phyloP scores from a whole-genome alignment of 2,797 vertebrate genomes.

The Anguilla anguilla region DNA sequence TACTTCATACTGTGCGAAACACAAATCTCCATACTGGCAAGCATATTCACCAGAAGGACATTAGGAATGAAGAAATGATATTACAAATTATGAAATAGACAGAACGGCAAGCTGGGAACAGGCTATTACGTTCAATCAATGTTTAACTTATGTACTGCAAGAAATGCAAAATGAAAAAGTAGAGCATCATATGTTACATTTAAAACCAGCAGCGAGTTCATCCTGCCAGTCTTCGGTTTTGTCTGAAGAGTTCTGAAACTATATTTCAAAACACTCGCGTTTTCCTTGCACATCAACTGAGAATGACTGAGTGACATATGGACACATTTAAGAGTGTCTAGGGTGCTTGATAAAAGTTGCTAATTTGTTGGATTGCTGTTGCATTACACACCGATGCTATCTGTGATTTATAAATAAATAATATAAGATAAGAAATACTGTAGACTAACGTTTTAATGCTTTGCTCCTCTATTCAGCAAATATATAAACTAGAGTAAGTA shows the following conservation, averaged over 20 bases:
- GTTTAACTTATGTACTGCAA: background rate
- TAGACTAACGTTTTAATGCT: background rate
- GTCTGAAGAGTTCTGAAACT: background rate
- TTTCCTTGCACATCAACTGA: background rate
- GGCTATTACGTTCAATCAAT: background rate
- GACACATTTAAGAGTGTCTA: background rate
- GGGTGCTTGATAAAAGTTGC: background rate
- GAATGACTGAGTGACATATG: background rate
- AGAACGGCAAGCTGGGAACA: background rate
- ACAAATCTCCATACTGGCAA: background rate
- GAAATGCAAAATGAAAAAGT: background rate
- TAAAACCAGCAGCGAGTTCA: background rate
- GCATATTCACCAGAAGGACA: background rate
- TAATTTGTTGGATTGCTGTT: background rate
- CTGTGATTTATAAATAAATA: background rate
- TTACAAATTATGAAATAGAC: background rate
- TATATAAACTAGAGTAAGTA: background rate
- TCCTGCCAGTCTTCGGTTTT: background rate
- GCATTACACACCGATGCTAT: background rate
- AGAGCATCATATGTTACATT: background rate
- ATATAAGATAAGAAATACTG: background rate
- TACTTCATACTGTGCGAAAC: slow-evolving; percentile 1
- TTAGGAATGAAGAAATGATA: background rate
- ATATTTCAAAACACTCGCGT: background rate
- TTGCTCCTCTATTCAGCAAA: background rate